Evolutionary conservation across 1,140 invertebrate species (phyloP).

Genomic region (Drosophila sp.): DNA sequence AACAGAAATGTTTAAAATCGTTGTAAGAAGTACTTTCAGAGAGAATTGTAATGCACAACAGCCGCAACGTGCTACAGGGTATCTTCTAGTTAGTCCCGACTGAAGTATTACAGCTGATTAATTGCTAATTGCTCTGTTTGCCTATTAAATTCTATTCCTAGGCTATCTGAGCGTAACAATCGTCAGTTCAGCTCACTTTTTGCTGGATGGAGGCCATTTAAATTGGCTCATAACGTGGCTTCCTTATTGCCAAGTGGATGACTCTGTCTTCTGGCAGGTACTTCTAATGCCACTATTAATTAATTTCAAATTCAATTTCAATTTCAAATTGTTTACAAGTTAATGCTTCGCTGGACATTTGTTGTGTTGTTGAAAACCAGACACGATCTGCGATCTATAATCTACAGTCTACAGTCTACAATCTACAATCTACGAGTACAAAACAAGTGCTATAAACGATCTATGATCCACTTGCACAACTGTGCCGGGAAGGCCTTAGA

Average conservation of each 20-base stretch:
- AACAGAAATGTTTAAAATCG: too few species aligned
- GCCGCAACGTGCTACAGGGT: too few species aligned
- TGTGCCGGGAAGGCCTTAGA: conserved; percentile 19
- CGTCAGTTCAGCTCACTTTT: conserved; percentile 24
- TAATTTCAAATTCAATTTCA: conserved; percentile 44
- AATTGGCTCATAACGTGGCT: conserved; percentile 33
- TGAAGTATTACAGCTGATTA: not conserved
- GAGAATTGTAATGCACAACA: too few species aligned
- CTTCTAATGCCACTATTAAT: conserved; percentile 20
- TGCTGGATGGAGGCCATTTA: conserved; percentile 29
- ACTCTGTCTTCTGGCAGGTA: not conserved
- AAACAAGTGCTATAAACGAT: conserved; percentile 27
- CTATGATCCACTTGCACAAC: conserved; percentile 24
- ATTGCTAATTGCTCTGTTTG: too few species aligned
- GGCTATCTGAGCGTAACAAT: conserved; percentile 30
- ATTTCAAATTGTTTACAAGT: conserved; percentile 67
- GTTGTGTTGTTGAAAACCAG: conserved; percentile 46
- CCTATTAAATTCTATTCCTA: not conserved
- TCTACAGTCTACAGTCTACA: not conserved
- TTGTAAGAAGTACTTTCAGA: too few species aligned
- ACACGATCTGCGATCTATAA: too few species aligned
- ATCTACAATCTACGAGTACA: not conserved
- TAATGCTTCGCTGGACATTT: conserved; percentile 67
- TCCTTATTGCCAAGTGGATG: conserved; percentile 42
- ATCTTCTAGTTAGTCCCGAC: too few species aligned